Percentiles rank a stretch among this genome's conserved stretches.
Evolutionary conservation across 2,113 vertebrate species (phyloP).

Genomic region (Silurus glanis): DNA sequence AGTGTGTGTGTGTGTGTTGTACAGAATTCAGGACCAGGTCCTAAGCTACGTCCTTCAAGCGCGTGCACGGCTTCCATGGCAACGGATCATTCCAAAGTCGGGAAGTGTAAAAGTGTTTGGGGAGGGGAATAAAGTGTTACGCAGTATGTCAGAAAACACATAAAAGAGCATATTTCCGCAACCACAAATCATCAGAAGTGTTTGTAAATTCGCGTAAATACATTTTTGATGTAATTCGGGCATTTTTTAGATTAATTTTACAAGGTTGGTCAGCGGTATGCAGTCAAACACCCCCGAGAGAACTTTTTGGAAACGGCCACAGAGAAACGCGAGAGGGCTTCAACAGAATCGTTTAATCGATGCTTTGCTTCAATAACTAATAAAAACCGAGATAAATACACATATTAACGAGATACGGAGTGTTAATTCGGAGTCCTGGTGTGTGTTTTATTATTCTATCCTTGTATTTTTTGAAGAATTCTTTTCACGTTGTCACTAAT

Average conservation of each 20-base stretch:
- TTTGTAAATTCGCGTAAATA: no score
- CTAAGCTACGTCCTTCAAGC: background rate
- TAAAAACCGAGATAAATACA: background rate
- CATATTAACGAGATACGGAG: no score
- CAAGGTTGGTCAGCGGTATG: background rate
- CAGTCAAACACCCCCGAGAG: no score
- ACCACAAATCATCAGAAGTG: no score
- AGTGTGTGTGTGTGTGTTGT: no score
- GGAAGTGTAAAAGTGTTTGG: no score
- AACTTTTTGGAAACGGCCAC: background rate
- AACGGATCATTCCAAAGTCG: background rate
- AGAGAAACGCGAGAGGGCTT: background rate
- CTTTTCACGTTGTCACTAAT: background rate
- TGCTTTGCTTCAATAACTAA: background rate
- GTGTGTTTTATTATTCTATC: background rate
- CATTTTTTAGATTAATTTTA: no score
- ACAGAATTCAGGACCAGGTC: no score
- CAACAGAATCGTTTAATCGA: background rate
- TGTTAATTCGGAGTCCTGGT: background rate
- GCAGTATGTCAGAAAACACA: background rate
- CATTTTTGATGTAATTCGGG: fast-evolving
- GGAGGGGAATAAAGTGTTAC: background rate
- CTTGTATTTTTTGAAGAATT: no score
- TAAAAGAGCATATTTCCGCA: background rate
- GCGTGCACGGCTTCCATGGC: background rate